Conservation (phyloP, 1,140 invertebrate genomes). For the Caligus rogercresseyi region DNA sequence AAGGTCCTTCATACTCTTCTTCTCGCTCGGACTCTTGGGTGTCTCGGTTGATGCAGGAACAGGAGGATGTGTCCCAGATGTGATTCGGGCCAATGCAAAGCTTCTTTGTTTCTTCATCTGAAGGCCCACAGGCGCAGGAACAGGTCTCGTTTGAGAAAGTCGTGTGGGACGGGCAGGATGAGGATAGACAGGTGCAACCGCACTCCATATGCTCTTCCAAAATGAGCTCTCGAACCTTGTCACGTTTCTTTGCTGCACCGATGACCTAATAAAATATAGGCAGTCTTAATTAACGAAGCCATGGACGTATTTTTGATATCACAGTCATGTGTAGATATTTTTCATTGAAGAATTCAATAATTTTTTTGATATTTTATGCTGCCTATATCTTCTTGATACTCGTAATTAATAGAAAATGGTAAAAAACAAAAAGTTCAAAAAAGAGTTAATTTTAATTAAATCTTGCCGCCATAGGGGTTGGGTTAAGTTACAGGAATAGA, state of each 20-base stretch:
- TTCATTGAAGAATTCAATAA: too few relatives aligned
- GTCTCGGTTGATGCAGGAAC: not conserved
- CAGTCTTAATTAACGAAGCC: too few relatives aligned
- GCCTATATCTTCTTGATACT: too few relatives aligned
- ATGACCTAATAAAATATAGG: too few relatives aligned
- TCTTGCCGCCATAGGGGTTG: too few relatives aligned
- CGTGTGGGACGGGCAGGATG: not conserved
- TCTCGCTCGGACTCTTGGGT: not conserved
- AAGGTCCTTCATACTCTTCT: not conserved
- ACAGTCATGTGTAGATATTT: too few relatives aligned
- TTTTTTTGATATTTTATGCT: too few relatives aligned
- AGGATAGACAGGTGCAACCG: slow-evolving; percentile 2
- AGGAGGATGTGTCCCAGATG: not conserved
- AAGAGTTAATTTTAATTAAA: too few relatives aligned
- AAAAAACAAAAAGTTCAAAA: too few relatives aligned
- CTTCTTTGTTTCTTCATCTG: not conserved
- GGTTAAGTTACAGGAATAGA: too few relatives aligned
- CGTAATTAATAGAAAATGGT: too few relatives aligned
- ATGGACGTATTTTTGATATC: too few relatives aligned
- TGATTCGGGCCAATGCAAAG: not conserved
- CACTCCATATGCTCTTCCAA: slow-evolving; percentile 15
- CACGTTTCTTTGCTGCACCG: not conserved
- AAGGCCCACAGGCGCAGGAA: slow-evolving; percentile 2
- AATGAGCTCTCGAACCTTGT: slow-evolving; percentile 1
- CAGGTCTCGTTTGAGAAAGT: slow-evolving; percentile 12